A percentile compares a stretch with the other conserved stretches of the same genome.
Evolutionary conservation across 2,888 invertebrate species (phyloP).

Genomic region (Drosophila kuntzei): DNA sequence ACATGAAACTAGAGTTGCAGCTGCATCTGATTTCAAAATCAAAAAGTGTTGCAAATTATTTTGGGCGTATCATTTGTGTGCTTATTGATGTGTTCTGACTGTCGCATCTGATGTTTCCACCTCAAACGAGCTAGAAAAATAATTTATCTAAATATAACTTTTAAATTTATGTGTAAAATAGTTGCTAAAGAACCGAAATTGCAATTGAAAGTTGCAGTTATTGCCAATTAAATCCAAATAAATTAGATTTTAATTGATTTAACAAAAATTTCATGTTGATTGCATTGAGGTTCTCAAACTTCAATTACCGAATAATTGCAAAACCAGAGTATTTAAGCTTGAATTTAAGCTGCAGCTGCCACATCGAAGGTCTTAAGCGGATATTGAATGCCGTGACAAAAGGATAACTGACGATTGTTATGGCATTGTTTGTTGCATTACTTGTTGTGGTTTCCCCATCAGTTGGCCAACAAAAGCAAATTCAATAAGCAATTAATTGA

Average conservation of each 20-base stretch:
- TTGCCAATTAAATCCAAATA: conserved; percentile 27
- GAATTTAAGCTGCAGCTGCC: conserved; percentile 5
- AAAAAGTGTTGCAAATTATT: conserved; percentile 40
- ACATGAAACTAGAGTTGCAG: conserved; percentile 25
- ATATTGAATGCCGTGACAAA: not conserved
- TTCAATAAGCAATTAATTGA: conserved; percentile 61
- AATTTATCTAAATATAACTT: not conserved
- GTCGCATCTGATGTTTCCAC: no score
- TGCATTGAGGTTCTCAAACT: conserved; percentile 30
- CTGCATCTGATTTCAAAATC: conserved; percentile 13
- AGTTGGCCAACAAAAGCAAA: conserved; percentile 31
- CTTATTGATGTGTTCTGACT: conserved; percentile 55
- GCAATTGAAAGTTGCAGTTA: conserved; percentile 10
- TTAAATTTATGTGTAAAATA: conserved; percentile 2
- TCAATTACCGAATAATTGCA: conserved; percentile 19
- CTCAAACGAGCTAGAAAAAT: not conserved
- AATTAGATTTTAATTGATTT: conserved; percentile 24
- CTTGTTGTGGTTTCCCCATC: conserved; percentile 10
- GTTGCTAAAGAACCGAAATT: not conserved
- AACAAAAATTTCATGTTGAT: conserved; percentile 29
- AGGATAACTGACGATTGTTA: not conserved
- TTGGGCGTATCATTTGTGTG: conserved; percentile 46
- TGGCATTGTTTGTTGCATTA: not conserved
- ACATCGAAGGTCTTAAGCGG: not conserved
- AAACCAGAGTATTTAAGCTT: not conserved